These are phyloP conservation scores for Burhinus bistriatus DNA, from an alignment of 2,113 vertebrate species.

Conservation along the genomic window DNA sequence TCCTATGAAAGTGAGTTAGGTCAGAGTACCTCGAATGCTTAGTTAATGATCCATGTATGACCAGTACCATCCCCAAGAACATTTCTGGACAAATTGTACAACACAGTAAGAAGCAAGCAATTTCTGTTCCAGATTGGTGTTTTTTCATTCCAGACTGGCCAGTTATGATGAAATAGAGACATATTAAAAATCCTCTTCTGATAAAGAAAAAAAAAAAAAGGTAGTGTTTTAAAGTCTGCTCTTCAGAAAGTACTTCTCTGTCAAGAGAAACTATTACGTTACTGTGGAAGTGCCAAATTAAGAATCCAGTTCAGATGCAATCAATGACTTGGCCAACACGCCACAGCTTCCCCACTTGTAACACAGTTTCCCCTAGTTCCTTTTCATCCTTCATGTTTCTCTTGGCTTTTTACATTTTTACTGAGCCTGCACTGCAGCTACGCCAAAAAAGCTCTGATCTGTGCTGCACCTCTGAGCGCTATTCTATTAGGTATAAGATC, in stretches of 20 bases:
- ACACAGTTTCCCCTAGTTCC: not conserved
- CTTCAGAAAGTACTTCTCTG: not conserved
- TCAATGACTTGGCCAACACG: not conserved
- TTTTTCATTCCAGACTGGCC: not conserved
- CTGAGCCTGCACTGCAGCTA: not conserved
- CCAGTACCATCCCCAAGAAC: not conserved
- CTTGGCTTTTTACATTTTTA: slow-evolving; percentile 23
- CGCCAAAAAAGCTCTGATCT: not conserved
- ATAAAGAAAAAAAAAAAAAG: not conserved
- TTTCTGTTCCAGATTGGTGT: not conserved
- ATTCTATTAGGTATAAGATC: not conserved
- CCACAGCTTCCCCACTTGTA: not conserved
- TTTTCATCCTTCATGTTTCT: not conserved
- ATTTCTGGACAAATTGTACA: not conserved
- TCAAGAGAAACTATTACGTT: not conserved
- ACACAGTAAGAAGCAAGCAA: not conserved
- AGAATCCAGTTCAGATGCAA: not conserved
- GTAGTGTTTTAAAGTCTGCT: not conserved
- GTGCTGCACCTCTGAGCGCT: not conserved
- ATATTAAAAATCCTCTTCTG: not conserved
- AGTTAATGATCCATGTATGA: not conserved
- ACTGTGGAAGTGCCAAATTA: not conserved
- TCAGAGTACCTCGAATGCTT: not conserved
- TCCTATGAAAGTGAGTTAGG: not conserved
- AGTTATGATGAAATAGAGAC: not conserved